Percentiles rank a stretch among this genome's conserved stretches.
These are phyloP conservation scores for Tauraco hartlaubi DNA, from an alignment of 2,797 vertebrate genomes.

Conservation along the genomic window DNA sequence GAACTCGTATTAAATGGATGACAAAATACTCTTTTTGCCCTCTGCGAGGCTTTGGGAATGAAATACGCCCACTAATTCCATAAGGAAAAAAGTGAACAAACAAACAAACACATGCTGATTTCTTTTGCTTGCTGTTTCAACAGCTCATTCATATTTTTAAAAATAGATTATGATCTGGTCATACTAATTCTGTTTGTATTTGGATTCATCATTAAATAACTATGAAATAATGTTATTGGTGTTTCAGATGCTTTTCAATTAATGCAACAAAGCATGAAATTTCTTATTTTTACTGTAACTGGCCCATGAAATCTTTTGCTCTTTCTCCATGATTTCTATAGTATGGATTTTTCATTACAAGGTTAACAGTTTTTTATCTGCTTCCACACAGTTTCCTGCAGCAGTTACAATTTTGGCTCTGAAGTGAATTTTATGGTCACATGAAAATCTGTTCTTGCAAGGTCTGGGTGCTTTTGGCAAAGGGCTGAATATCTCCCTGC, in stretches of 20 bases:
- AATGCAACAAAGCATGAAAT: constrained; percentile 20
- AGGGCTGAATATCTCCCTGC: neutral
- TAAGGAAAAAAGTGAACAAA: constrained; percentile 46
- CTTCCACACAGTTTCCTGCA: constrained; percentile 46
- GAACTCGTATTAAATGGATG: neutral
- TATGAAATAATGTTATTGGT: neutral
- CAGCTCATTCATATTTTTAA: constrained; percentile 24
- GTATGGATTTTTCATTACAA: constrained; percentile 30
- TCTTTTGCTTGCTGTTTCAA: constrained; percentile 47
- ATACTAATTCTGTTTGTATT: constrained; percentile 52
- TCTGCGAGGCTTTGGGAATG: constrained; percentile 23
- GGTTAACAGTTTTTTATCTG: constrained; percentile 54
- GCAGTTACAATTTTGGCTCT: constrained; percentile 13
- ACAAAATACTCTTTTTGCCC: constrained; percentile 40
- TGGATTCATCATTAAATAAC: constrained; percentile 36
- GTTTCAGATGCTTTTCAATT: constrained; percentile 47
- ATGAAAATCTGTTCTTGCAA: neutral
- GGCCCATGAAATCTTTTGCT: neutral
- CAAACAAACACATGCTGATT: constrained; percentile 32
- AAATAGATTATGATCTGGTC: constrained; percentile 48
- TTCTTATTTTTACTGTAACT: neutral
- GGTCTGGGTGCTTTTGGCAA: neutral
- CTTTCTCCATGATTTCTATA: constrained; percentile 30
- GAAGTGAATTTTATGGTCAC: constrained; percentile 14
- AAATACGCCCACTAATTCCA: constrained; percentile 52